These are phyloP conservation scores for Hyperoplus lanceolatus DNA, from an alignment of 2,797 vertebrate species.

Conservation along the genomic window DNA sequence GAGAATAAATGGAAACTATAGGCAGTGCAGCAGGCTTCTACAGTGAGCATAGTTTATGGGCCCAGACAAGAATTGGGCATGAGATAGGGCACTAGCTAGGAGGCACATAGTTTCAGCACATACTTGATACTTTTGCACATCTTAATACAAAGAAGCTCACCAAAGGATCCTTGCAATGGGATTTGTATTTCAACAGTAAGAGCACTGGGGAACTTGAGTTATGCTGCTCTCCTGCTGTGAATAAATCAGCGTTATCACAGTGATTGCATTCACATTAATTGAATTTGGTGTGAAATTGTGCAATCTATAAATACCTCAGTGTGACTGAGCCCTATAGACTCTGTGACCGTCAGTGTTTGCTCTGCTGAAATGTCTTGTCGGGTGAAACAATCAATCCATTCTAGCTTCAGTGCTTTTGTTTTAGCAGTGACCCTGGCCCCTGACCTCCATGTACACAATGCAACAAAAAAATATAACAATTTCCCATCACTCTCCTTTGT, in stretches of 20 bases:
- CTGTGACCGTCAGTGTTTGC: not conserved
- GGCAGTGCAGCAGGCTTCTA: not conserved
- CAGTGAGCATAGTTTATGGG: not conserved
- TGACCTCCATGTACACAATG: not conserved
- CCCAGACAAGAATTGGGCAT: not conserved
- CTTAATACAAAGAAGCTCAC: not conserved
- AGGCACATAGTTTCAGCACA: not conserved
- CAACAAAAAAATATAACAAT: too few relatives aligned
- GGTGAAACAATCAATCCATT: not conserved
- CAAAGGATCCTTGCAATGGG: not conserved
- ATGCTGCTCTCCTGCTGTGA: not conserved
- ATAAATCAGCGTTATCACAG: not conserved
- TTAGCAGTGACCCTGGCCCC: not conserved
- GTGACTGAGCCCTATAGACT: not conserved
- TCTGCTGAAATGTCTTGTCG: not conserved
- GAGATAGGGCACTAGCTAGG: not conserved
- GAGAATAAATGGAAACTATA: conserved; percentile 16
- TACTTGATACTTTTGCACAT: not conserved
- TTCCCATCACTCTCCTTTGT: not conserved
- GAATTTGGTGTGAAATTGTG: not conserved
- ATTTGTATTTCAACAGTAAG: not conserved
- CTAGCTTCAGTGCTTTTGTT: not conserved
- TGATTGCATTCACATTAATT: conserved; percentile 1
- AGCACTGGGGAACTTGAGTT: not conserved
- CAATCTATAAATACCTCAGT: not conserved